Base-by-base conservation (phyloP, 2,113 vertebrate genomes). In the Pomatorhinus ruficollis region DNA sequence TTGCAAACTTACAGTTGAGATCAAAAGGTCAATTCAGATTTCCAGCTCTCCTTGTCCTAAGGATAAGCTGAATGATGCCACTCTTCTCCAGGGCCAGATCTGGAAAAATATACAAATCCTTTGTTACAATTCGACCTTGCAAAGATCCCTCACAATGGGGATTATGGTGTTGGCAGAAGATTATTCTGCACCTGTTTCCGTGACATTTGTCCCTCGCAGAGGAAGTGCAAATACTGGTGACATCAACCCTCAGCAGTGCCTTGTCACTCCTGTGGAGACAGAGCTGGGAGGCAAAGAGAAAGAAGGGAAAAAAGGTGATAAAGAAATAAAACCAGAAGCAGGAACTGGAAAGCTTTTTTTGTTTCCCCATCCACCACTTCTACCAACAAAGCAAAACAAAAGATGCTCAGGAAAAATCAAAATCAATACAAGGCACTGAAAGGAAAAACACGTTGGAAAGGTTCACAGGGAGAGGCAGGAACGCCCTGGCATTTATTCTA, bases 151-250 rank as follows among this genome's bases (percentile, higher is more conserved):
- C 76, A 82, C 92, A 91, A 87, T 80, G 52, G 89, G 92, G 94
- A 92, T 95, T 89, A 92, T 65, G 75, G 42, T 78, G 87, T 78
- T 93, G 78, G 75, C 89, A 84, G 76, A 84, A 83, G 90, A 95
- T 93, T 96, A 90, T 86, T 77, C 91, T 96, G 83, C 89, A 91
- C 89, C 92, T 94, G 95, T 96, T 92, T 94, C 83, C 4, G 3
- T 85, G 81, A 81, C 89, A 94, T 89, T 95, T 94, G 95, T 94
- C 75, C 66, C 89, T 89, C 37, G 0, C 72, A 50, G 72, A 78
- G 78, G 61, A 92, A 89, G 69, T 74, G 83, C 54, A 97, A 96
- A 91, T 15, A 70, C 45, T 63, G 69, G 52, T 91, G 86, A 83
- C 85, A 89, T 65, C 65, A 71, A 54, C 64, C 65, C 88, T 76